Percentiles rank a stretch among this genome's conserved stretches.
phyloP scores from a whole-genome alignment of 2,888 invertebrate species.

The Cataglyphis albicans region DNA sequence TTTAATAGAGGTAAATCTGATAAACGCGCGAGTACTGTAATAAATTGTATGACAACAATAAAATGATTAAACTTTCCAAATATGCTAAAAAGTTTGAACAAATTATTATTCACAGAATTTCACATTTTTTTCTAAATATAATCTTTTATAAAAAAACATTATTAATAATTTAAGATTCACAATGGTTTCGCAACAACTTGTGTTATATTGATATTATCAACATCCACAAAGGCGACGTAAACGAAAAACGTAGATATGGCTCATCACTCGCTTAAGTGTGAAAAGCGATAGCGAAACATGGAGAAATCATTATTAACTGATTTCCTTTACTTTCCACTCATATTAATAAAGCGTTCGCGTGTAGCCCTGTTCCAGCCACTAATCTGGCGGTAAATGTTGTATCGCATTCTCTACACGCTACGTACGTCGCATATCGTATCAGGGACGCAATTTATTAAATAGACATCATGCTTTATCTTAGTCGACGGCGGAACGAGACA shows the following conservation, averaged over 20 bases:
- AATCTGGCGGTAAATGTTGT: slow-evolving; percentile 2
- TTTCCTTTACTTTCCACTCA: slow-evolving; percentile 42
- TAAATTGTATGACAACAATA: neutral
- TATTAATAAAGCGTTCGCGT: slow-evolving; percentile 41
- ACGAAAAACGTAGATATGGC: neutral
- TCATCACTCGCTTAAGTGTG: neutral
- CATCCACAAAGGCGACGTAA: neutral
- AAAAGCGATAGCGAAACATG: slow-evolving; percentile 12
- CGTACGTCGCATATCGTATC: slow-evolving; percentile 11
- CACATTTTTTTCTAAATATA: no score
- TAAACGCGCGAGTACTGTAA: neutral
- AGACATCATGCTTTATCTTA: slow-evolving; percentile 43
- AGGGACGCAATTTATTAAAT: slow-evolving; percentile 46
- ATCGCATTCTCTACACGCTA: neutral
- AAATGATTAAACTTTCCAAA: neutral
- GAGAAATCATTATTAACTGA: slow-evolving; percentile 23
- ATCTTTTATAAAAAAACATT: neutral
- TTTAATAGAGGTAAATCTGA: neutral
- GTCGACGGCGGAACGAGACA: slow-evolving; percentile 34
- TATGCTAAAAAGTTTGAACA: neutral
- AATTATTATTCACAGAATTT: neutral
- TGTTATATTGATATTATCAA: neutral
- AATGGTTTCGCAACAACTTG: neutral
- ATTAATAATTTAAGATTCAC: neutral
- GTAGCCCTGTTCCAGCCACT: neutral